Base-by-base conservation (phyloP, 2,888 invertebrate species). In the Amphipoea oculea region DNA sequence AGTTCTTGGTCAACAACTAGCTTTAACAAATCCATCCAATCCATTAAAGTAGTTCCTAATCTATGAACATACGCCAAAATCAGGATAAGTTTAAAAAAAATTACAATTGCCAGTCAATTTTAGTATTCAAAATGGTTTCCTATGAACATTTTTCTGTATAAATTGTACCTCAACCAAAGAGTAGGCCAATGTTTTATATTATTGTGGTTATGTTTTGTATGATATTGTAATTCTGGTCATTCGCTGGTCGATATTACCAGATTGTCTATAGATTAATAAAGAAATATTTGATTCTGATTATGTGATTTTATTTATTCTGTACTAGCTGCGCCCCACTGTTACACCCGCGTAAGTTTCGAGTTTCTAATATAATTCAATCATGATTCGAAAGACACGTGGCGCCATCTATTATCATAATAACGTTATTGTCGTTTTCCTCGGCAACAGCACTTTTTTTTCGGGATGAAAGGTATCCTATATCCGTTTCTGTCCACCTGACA, bases 201-300 rank as follows among this genome's bases (percentile, higher is more conserved):
- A 48, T 72, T 87, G 70, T 73, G 79, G 72, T 87, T 81, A 85
- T 88, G 84, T 86, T 87, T 86, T 84, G 65, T 84, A 79, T 81
- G 14, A 81, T 77, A 82, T 84, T 91, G 83, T 90, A 88, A 88
- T 81, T 92, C 93, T 94, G 95, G 94, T 92, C 86, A 93, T 91
- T 96, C 95, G 96, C 96, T 94, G 95, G 96, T 93, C 95, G 95
- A 96, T 93, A 77, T 51, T 54, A 40, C 93, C 93, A 92, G 92
- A 91, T 89, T 91, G 89, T 92, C 85, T 82, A 91, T 92, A 89
- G 82, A 85, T 84, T 90, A 95, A 94, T 95, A 95, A 94, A 93
- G 85, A 90, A 91, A 86, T 92, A 93, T 92, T 91, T 90, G 82
- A 91, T 88, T 88, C 86, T 76, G 81, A 80, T 54, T 4, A 0